Evolutionary conservation across 2,888 invertebrate genomes (phyloP), one percentile per base, ranked within the genome.

Genomic region (Falcaria lacertinaria): DNA sequence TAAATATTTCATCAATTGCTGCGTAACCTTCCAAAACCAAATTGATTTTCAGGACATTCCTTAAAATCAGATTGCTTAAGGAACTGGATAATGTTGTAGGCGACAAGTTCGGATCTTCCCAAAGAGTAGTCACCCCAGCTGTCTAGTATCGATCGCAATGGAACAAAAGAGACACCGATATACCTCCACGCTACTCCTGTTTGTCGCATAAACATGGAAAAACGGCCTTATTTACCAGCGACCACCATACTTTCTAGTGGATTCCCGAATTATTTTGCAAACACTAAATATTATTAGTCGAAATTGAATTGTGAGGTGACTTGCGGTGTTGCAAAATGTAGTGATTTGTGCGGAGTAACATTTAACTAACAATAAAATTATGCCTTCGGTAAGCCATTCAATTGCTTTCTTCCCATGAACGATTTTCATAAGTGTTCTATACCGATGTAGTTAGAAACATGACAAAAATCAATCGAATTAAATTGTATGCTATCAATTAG

Each of bases 171-270:
- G 83, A 82, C 61, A 50, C 50, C 58, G 50, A 67, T 66, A 81
- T 88, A 74, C 54, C 50, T 66, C 73, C 57, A 52, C 54, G 54
- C 78, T 62, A 54, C 63, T 87, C 81, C 39, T 41, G 61, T 79
- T 80, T 85, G 86, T 77, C 85, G 88, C 87, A 87, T 84, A 75
- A 80, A 80, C 77, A 79, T 77, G 75, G 60, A 80, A 81, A 81
- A 64, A 66, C 74, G 70, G 77, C 75, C 70, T 71, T 80, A 79
- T 76, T 72, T 69, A 73, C 74, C 57, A 54, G 60, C 52, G 48
- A 51, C 52, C 60, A 49, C 47, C 48, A 56, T 53, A 64, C 63
- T 57, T 66, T 63, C 52, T 50, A 52, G 42, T 57, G 62, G 54
- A 49, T 51, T 52, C 50, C 44, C 38, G 43, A 53, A 46, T 52